These are phyloP conservation scores for Ladona fulva DNA, from an alignment of 1,140 invertebrate species.

Conservation along the genomic window DNA sequence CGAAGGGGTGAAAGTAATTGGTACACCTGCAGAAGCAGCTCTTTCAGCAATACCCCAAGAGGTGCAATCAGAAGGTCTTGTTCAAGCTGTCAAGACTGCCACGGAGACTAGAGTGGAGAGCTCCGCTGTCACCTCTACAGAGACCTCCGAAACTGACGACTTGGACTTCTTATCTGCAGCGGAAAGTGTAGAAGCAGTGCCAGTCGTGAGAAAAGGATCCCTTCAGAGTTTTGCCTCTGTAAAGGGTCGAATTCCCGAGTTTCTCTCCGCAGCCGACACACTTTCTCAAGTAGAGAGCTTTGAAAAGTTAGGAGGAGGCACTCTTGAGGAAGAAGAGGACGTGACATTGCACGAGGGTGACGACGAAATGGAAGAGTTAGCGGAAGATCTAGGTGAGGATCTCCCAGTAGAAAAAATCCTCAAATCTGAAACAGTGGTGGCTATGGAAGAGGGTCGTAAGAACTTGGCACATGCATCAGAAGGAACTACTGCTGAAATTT, in stretches of 20 bases:
- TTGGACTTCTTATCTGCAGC: neutral
- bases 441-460: neutral
- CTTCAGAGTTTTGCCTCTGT: neutral
- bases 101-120: neutral
- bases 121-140: neutral
- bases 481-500: neutral
- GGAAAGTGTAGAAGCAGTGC: neutral
- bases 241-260: neutral
- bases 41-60: neutral
- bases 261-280: neutral
- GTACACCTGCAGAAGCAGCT: neutral
- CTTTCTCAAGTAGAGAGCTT: constrained; percentile 20
- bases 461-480: neutral
- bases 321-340: constrained; percentile 24
- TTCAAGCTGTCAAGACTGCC: neutral
- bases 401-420: neutral
- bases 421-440: neutral
- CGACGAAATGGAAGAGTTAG: neutral
- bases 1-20: neutral
- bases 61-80: neutral
- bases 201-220: neutral
- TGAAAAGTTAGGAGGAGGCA: constrained; percentile 17
- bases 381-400: neutral
- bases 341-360: constrained; percentile 27
- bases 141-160: neutral